Conservation (phyloP, 2,888 invertebrate species). For the Polyommatus iphigenia region DNA sequence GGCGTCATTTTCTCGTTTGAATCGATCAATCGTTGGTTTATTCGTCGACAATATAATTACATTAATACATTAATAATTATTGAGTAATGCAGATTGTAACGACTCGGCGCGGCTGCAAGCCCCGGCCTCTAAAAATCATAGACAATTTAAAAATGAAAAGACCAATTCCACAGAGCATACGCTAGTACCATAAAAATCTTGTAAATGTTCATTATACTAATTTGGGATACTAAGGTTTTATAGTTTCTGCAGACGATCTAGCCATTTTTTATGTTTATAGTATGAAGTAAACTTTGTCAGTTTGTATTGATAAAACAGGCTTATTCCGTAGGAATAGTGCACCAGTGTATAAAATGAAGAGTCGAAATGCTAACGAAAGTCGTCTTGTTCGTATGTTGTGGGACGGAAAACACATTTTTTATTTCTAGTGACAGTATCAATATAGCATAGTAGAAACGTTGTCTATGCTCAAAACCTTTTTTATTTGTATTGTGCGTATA, state of each 20-base stretch:
- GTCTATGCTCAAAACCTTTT: constrained; percentile 7
- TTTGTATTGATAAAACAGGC: constrained; percentile 25
- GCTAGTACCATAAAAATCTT: constrained; percentile 23
- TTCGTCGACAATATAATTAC: constrained; percentile 6
- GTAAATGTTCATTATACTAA: constrained; percentile 19
- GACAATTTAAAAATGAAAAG: constrained; percentile 21
- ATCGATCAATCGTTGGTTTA: background rate
- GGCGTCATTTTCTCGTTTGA: background rate
- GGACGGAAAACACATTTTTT: background rate
- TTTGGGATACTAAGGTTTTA: background rate
- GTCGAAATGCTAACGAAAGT: background rate
- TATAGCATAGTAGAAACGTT: background rate
- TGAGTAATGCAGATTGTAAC: background rate
- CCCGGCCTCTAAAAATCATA: background rate
- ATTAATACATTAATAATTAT: constrained; percentile 1
- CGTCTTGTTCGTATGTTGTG: background rate
- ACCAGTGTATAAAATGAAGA: constrained; percentile 23
- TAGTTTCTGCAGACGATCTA: constrained; percentile 21
- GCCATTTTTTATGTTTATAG: constrained; percentile 25
- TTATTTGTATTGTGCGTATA: background rate
- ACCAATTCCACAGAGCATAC: constrained; percentile 5
- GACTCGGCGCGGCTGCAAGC: background rate
- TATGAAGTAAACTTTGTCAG: constrained; percentile 24
- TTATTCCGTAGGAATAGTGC: constrained; percentile 43
- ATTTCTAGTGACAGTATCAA: background rate